phyloP scores from a whole-genome alignment of 2,113 vertebrate species.

The Alosa alosa region DNA sequence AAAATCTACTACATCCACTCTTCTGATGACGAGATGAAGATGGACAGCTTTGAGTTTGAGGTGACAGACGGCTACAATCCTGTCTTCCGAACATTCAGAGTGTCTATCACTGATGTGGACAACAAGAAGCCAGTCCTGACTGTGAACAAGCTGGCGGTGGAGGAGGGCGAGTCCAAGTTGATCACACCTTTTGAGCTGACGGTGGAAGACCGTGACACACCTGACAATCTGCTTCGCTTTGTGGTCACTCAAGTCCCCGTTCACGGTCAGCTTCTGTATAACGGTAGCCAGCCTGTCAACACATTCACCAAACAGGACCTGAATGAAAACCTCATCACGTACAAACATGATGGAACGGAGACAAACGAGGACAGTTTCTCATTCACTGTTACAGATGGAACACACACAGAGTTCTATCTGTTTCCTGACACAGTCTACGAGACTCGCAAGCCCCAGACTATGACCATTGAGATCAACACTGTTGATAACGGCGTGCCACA shows the following conservation, averaged over 20 bases:
- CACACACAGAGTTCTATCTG: constrained; percentile 89
- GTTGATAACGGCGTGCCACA: constrained; percentile 87
- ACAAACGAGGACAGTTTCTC: constrained; percentile 88
- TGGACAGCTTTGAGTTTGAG: constrained; percentile 97
- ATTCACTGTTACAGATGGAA: constrained; percentile 90
- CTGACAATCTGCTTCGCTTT: constrained; percentile 79
- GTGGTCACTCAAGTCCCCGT: constrained; percentile 84
- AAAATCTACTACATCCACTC: constrained; percentile 95
- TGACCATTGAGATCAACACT: constrained; percentile 77
- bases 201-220: constrained; percentile 88
- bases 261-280: constrained; percentile 85
- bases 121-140: constrained; percentile 93
- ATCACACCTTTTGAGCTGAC: constrained; percentile 95
- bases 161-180: constrained; percentile 83
- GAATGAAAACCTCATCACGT: constrained; percentile 92
- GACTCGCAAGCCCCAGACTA: constrained; percentile 84
- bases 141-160: constrained; percentile 79
- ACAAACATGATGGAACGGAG: constrained; percentile 88
- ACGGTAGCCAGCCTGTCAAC: constrained; percentile 73
- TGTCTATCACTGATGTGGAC: constrained; percentile 91
- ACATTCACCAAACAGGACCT: constrained; percentile 92
- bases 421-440: constrained; percentile 89
- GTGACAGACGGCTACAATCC: constrained; percentile 94
- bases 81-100: constrained; percentile 91
- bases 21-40: constrained; percentile 89